A percentile compares a stretch with the other conserved stretches of the same genome.
Conservation (phyloP, 2,113 vertebrate genomes). For the Indri indri region DNA sequence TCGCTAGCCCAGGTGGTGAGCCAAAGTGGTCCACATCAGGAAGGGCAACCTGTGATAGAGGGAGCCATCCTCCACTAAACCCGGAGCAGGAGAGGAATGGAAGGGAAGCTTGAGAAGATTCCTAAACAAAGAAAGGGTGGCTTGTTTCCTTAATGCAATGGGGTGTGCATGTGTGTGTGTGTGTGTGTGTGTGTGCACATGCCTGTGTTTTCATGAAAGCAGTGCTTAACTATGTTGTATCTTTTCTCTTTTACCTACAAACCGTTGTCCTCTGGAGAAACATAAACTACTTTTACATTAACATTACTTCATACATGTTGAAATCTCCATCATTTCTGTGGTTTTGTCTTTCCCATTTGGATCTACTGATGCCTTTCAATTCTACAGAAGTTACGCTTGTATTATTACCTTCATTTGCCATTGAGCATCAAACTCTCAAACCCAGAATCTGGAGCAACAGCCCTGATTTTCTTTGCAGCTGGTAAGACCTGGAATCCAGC, state of each 20-base stretch:
- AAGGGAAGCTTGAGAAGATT: not conserved
- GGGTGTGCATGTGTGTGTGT: not conserved
- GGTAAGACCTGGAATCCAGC: not conserved
- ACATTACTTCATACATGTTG: not conserved
- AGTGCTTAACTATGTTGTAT: not conserved
- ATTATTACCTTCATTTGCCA: not conserved
- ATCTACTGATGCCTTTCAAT: not conserved
- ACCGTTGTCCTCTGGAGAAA: not conserved
- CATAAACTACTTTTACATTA: slow-evolving; percentile 2
- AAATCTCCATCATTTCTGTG: not conserved
- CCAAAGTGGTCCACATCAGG: not conserved
- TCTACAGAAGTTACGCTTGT: not conserved
- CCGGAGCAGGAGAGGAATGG: not conserved
- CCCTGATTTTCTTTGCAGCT: not conserved
- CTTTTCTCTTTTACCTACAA: not conserved
- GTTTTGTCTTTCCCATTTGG: not conserved
- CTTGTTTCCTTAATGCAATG: not conserved
- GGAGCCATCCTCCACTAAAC: not conserved
- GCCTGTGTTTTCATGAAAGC: not conserved
- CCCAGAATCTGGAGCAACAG: not conserved
- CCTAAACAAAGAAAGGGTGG: not conserved
- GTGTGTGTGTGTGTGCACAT: not conserved
- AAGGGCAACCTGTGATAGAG: not conserved
- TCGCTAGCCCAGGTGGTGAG: not conserved
- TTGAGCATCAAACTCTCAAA: not conserved